phyloP scores from a whole-genome alignment of 2,888 invertebrate genomes.

The Coecobrya sp. region DNA sequence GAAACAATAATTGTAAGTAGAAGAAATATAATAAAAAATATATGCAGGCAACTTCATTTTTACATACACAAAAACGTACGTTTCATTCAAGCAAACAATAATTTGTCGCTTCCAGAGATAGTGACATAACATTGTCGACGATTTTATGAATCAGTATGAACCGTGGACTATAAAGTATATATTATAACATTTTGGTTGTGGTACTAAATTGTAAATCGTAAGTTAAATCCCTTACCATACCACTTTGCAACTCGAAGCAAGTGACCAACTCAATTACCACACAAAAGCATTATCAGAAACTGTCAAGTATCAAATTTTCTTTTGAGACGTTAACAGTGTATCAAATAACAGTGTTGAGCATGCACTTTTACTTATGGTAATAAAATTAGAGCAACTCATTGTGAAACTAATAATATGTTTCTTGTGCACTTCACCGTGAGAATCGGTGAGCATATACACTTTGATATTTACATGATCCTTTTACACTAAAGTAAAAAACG shows the following conservation, averaged over 20 bases:
- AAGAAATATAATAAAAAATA: no score
- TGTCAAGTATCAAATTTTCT: conserved; percentile 52
- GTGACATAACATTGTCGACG: no score
- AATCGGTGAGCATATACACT: conserved; percentile 54
- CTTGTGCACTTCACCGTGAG: conserved; percentile 46
- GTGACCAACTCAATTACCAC: not conserved
- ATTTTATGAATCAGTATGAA: no score
- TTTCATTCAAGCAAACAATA: no score
- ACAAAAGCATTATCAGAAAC: not conserved
- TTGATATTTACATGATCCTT: conserved; percentile 58
- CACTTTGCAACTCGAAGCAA: not conserved
- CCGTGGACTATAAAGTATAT: no score
- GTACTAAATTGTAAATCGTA: no score
- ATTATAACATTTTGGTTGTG: no score
- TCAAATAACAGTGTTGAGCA: conserved; percentile 33
- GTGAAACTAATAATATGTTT: not conserved
- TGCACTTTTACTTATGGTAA: not conserved
- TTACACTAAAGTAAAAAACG: conserved; percentile 27
- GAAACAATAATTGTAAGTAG: no score
- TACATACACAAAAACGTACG: no score
- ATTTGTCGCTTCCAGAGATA: no score
- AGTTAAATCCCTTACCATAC: not conserved
- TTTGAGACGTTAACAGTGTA: conserved; percentile 23
- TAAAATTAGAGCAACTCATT: conserved; percentile 2
- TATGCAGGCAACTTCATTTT: no score